Evolutionary conservation across 2,113 vertebrate genomes (phyloP).

Genomic region (Hippolais icterina): DNA sequence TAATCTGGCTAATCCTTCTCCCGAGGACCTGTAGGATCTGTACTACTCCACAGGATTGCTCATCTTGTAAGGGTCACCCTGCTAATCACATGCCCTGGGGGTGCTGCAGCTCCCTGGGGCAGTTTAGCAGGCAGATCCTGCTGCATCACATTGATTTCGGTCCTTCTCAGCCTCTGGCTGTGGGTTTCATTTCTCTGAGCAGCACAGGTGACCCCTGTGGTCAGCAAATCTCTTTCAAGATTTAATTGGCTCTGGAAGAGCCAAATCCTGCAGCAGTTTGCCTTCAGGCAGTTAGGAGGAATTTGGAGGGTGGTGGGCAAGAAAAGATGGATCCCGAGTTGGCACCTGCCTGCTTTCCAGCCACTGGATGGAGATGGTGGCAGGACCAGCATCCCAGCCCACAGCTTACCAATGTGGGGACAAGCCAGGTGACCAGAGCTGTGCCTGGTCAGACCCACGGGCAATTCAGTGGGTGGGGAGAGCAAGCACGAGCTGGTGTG

Average conservation of each 20-base stretch:
- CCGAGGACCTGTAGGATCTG: background rate
- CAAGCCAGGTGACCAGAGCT: background rate
- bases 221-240: background rate
- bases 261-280: background rate
- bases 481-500: background rate
- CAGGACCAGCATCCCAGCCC: background rate
- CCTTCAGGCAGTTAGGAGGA: background rate
- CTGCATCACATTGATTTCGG: background rate
- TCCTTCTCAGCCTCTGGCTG: background rate
- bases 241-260: constrained; percentile 1
- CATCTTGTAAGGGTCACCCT: background rate
- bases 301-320: rapidly evolving
- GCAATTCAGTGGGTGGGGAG: background rate
- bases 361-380: background rate
- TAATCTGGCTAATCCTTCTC: background rate
- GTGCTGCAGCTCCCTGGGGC: background rate
- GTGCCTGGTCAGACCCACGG: background rate
- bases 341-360: background rate
- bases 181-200: background rate
- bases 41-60: background rate
- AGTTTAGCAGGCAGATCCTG: background rate
- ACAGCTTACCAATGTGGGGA: rapidly evolving
- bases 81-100: background rate
- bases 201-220: background rate
- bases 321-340: background rate